Evolutionary conservation across 2,797 vertebrate species (phyloP), one percentile per base, ranked within the genome.

Genomic region (Malurus leucopterus): DNA sequence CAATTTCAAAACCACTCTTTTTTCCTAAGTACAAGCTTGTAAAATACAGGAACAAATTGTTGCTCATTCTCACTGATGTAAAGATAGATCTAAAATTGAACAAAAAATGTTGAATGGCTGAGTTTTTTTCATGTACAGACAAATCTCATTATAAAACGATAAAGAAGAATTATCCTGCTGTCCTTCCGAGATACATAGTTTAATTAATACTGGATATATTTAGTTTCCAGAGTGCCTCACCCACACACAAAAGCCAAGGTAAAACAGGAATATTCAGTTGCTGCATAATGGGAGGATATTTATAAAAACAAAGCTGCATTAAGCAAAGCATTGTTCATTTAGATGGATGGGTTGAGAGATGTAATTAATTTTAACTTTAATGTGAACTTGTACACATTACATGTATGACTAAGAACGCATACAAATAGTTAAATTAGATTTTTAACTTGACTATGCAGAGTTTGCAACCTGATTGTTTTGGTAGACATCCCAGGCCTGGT

Each of bases 141-240:
- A 64, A 69, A 87, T 78, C 18, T 90, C 23, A 78, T 82, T 78
- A 61, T 40, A 78, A 86, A 92, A 74, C 40, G 36, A n/a, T 29
- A 61, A 81, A 83, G 62, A 77, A 55, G 40, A 90, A 83, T 63
- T 81, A 68, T 78, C 49, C 49, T 46, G 41, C 53, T 91, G 62
- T 74, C 64, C 75, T 77, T 89, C 63, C 0, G 13, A 91, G 65
- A 71, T 34, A 46, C 22, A 59, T 22, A 53, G 21, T 81, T 83
- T 83, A 88, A 85, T 86, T 93, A 92, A 89, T 68, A 78, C 32
- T 70, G 67, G 53, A 90, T 78, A 67, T 86, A 81, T 81, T 91
- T 81, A 50, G 67, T 76, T 88, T 89, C 79, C 53, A 86, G 61
- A 64, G 46, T 61, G 41, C 61, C 51, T 71, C 64, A 84, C 77